Evolutionary conservation across 2,113 vertebrate species (phyloP).

Genomic region (Silurus asotus): DNA sequence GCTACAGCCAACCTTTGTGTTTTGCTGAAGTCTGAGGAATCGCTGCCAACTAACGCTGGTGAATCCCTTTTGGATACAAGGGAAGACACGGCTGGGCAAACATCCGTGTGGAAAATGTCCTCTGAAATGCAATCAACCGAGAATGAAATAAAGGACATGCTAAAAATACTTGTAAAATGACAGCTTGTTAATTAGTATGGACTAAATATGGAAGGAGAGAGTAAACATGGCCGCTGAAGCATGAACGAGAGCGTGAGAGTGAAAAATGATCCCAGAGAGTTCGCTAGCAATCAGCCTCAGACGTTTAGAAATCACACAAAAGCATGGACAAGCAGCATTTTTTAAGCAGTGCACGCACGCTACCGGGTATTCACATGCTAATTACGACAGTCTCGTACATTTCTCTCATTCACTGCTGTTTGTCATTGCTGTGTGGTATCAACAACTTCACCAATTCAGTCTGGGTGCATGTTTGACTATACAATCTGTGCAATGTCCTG

Average conservation of each 20-base stretch:
- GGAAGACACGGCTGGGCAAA: background rate
- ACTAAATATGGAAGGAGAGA: conserved; percentile 36
- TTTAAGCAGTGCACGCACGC: background rate
- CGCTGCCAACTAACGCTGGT: background rate
- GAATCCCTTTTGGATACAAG: background rate
- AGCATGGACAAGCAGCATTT: background rate
- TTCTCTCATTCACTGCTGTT: background rate
- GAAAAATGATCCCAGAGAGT: background rate
- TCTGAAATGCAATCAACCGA: conserved; percentile 21
- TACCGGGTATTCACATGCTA: conserved; percentile 33
- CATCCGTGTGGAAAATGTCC: conserved; percentile 25
- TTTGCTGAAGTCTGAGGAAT: conserved; percentile 7
- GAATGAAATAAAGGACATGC: background rate
- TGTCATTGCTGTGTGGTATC: background rate
- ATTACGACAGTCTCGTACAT: conserved; percentile 2
- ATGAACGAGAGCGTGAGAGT: background rate
- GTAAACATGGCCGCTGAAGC: background rate
- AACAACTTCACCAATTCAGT: background rate
- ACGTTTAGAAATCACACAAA: background rate
- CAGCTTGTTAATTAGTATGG: background rate
- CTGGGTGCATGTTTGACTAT: conserved; percentile 22
- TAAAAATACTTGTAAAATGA: conserved; percentile 26
- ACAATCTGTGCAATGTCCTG: background rate
- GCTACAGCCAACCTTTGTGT: background rate
- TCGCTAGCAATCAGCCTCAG: background rate